Evolutionary conservation across 2,888 invertebrate species (phyloP).

Genomic region (Caenorhabditis zanzibari): DNA sequence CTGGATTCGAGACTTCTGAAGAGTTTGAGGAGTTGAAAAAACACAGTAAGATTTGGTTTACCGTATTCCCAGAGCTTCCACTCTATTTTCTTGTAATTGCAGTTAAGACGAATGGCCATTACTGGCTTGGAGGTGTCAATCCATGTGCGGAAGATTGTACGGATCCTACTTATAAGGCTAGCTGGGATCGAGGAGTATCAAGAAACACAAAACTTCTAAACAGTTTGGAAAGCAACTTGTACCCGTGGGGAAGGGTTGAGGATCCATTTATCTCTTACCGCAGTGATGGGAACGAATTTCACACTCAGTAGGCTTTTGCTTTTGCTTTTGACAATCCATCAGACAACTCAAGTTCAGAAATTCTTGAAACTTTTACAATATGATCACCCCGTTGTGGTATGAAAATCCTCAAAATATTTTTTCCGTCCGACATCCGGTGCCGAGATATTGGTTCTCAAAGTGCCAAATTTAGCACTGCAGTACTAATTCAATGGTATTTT

Average conservation of each 20-base stretch:
- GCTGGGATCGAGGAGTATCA: constrained; percentile 29
- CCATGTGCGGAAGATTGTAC: constrained; percentile 20
- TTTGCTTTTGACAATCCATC: too few relatives aligned
- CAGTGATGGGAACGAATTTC: neutral
- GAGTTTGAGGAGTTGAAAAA: neutral
- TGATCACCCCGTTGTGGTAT: too few relatives aligned
- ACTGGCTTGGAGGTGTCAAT: constrained; percentile 3
- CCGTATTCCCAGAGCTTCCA: too few relatives aligned
- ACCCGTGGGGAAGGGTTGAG: neutral
- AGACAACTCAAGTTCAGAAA: too few relatives aligned
- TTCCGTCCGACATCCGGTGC: too few relatives aligned
- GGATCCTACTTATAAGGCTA: neutral
- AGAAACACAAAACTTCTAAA: constrained; percentile 7
- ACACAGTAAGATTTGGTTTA: neutral
- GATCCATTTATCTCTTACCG: constrained; percentile 12
- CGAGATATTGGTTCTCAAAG: too few relatives aligned
- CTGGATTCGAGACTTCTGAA: constrained; percentile 1
- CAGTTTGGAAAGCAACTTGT: neutral
- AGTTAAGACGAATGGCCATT: constrained; percentile 19
- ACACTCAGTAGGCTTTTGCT: constrained; percentile 24
- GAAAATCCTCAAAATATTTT: too few relatives aligned
- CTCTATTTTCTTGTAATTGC: neutral
- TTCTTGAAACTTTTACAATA: too few relatives aligned
- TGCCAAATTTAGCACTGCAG: too few relatives aligned
- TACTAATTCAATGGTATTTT: too few relatives aligned